Conservation (phyloP, 2,113 vertebrate species). For the Ailurus styani region DNA sequence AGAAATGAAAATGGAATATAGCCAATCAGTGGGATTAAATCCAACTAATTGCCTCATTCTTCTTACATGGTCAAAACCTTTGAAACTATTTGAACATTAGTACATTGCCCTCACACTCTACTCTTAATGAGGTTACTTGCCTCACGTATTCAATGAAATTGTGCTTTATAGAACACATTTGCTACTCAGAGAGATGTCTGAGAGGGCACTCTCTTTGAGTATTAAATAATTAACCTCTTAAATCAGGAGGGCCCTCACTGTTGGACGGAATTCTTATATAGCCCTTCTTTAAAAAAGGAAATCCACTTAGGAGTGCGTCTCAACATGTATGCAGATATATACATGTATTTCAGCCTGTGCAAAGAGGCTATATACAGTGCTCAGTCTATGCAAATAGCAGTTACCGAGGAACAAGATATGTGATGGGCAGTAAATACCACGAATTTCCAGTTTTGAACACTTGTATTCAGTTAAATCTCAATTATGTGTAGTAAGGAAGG, state of each 20-base stretch:
- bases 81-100: slow-evolving; percentile 48
- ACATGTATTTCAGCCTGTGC: not conserved
- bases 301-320: slow-evolving; percentile 8
- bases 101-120: slow-evolving; percentile 22
- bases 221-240: slow-evolving; percentile 56
- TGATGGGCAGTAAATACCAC: not conserved
- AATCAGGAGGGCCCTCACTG: not conserved
- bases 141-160: slow-evolving; percentile 33
- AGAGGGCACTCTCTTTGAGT: slow-evolving; percentile 17
- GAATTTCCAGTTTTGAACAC: slow-evolving; percentile 32
- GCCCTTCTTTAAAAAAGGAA: not conserved
- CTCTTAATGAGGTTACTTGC: slow-evolving; percentile 59
- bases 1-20: slow-evolving; percentile 2
- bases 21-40: slow-evolving; percentile 35
- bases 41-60: slow-evolving; percentile 49
- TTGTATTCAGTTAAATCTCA: slow-evolving; percentile 1
- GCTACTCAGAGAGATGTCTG: slow-evolving; percentile 10
- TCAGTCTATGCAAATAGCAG: not conserved
- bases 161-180: slow-evolving; percentile 41
- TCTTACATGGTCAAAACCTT: slow-evolving; percentile 49
- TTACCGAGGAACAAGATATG: not conserved
- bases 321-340: not conserved
- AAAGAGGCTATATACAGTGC: not conserved
- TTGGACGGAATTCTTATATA: not conserved
- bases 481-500: not conserved